Conservation (phyloP, 2,888 invertebrate genomes). For the Trissonchulus sp. region DNA sequence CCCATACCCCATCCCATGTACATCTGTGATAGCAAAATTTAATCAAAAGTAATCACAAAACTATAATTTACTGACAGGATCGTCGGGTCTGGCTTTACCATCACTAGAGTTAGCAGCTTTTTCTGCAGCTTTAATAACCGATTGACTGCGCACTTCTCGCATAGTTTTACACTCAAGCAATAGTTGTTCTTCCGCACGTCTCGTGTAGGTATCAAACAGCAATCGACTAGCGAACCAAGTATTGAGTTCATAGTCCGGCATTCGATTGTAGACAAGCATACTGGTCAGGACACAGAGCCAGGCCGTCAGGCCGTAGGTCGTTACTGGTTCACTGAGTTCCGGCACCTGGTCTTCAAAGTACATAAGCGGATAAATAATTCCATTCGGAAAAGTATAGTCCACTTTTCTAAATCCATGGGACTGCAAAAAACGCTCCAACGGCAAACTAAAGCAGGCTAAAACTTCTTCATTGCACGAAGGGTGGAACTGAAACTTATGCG, state of each 20-base stretch:
- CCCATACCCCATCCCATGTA: no score
- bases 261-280: background rate
- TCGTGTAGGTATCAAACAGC: background rate
- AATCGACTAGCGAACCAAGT: background rate
- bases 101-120: no score
- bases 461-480: conserved; percentile 11
- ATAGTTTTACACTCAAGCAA: background rate
- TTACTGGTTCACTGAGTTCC: background rate
- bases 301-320: conserved; percentile 21
- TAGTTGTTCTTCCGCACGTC: background rate
- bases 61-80: no score
- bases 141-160: no score
- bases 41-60: no score
- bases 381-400: background rate
- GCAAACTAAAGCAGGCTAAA: background rate
- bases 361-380: background rate
- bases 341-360: background rate
- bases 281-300: background rate
- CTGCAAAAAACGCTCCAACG: conserved; percentile 17
- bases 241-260: background rate
- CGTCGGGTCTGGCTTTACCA: no score
- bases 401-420: background rate
- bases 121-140: no score
- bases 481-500: background rate
- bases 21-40: no score